These are phyloP conservation scores for Drepanosiphum platanoidis DNA, from an alignment of 2,888 invertebrate species.

Conservation along the genomic window DNA sequence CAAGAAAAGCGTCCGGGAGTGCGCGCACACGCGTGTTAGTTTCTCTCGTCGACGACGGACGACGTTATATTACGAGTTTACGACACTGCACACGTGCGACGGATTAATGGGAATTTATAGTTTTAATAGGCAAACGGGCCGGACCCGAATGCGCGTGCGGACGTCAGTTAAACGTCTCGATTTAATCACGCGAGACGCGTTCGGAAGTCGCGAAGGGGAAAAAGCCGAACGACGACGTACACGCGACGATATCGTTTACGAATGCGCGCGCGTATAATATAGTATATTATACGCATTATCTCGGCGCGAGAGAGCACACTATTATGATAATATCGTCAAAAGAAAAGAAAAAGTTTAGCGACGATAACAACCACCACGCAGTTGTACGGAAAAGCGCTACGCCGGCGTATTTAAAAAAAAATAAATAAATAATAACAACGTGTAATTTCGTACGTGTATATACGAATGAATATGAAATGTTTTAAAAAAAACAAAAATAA, in stretches of 20 bases:
- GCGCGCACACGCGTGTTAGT: too few relatives aligned
- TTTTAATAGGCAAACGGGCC: not conserved
- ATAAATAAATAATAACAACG: not conserved
- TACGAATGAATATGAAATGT: not conserved
- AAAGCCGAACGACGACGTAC: too few relatives aligned
- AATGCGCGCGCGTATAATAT: too few relatives aligned
- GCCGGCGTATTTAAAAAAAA: not conserved
- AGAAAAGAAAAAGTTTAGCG: not conserved
- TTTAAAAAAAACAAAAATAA: not conserved
- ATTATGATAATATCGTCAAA: too few relatives aligned
- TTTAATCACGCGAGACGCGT: not conserved
- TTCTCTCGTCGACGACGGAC: too few relatives aligned
- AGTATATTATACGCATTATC: too few relatives aligned
- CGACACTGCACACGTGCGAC: not conserved
- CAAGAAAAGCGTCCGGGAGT: too few relatives aligned
- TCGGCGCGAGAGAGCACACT: too few relatives aligned
- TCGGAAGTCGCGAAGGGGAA: not conserved
- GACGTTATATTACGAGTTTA: too few relatives aligned
- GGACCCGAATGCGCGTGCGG: too few relatives aligned
- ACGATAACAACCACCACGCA: not conserved
- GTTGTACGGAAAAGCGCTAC: not conserved
- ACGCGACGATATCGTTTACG: too few relatives aligned
- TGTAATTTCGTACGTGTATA: too few relatives aligned
- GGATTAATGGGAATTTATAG: not conserved
- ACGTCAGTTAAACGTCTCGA: not conserved